Evolutionary conservation across 2,888 invertebrate genomes (phyloP), one percentile per base, ranked within the genome.

Genomic region (Thera britannica): DNA sequence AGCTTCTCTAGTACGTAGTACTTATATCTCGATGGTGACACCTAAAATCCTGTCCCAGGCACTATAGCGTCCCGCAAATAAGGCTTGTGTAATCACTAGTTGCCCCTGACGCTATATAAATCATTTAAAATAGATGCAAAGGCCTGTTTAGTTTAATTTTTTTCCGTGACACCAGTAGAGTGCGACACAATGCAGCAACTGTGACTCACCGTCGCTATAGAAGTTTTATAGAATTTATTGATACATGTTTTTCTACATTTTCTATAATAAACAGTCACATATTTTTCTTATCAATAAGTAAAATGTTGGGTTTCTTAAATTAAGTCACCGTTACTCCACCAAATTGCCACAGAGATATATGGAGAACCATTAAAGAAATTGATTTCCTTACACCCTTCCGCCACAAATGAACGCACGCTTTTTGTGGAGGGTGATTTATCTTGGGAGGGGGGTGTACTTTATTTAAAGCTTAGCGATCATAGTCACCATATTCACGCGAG

Each of bases 371-470:
- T 71, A 72, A 58, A 70, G 61, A 72, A 75, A 75, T 72, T 71
- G 73, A 75, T 73, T 72, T 72, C 68, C 75, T 70, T 69, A 75
- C 70, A 70, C 73, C 66, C 73, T 72, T 70, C 75, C 69, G 67
- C 71, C 55, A 70, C 73, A 73, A 72, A 73, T 72, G 70, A 73
- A 71, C 64, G 70, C 52, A 58, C 62, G 68, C 59, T 71, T 66
- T 68, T 68, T 70, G 70, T 62, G 49, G 58, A 62, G 12, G 51
- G 60, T 52, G 57, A 59, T 60, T 62, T 68, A 60, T 66, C 63
- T 70, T 63, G n/a, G 36, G 12, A 44, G 54, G 35, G 57, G 23
- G 35, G 44, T 58, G 59, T 12, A 58, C 35, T n/a, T 38, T 57
- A 61, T 48, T 59, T 44, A 48, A 48, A n/a, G 58, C 52, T 64